phyloP scores from a whole-genome alignment of 2,888 invertebrate genomes.

The Leuctra nigra region DNA sequence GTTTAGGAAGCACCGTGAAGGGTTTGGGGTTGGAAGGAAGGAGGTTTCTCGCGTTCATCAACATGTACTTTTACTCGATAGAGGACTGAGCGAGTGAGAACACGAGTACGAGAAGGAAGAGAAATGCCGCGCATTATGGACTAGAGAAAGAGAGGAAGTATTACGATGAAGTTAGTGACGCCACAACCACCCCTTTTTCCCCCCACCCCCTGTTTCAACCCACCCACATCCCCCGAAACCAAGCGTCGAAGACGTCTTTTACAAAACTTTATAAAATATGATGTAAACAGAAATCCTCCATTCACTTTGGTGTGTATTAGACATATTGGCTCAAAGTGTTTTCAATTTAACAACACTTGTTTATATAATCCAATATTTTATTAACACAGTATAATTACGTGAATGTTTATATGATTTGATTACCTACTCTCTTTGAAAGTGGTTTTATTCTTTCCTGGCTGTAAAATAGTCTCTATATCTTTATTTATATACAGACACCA shows the following conservation, averaged over 20 bases:
- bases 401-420: no score
- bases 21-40: not conserved
- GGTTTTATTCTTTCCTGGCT: no score
- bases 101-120: slow-evolving; percentile 1
- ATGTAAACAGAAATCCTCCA: slow-evolving; percentile 10
- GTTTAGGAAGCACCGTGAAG: slow-evolving; percentile 16
- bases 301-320: slow-evolving; percentile 10
- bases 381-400: no score
- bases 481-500: no score
- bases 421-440: no score
- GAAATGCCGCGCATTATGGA: not conserved
- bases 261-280: slow-evolving; percentile 17
- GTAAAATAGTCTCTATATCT: no score
- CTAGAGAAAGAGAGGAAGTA: not conserved
- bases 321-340: slow-evolving; percentile 9
- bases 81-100: slow-evolving; percentile 4
- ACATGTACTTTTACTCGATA: slow-evolving; percentile 8
- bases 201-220: not conserved
- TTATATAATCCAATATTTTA: no score
- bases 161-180: slow-evolving; percentile 14
- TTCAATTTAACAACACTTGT: no score
- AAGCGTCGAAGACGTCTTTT: not conserved
- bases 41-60: no score
- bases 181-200: not conserved
- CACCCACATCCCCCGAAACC: not conserved